A percentile compares a stretch with the other conserved stretches of the same genome.
phyloP scores from a whole-genome alignment of 2,113 vertebrate genomes.

The Labeo rohita region DNA sequence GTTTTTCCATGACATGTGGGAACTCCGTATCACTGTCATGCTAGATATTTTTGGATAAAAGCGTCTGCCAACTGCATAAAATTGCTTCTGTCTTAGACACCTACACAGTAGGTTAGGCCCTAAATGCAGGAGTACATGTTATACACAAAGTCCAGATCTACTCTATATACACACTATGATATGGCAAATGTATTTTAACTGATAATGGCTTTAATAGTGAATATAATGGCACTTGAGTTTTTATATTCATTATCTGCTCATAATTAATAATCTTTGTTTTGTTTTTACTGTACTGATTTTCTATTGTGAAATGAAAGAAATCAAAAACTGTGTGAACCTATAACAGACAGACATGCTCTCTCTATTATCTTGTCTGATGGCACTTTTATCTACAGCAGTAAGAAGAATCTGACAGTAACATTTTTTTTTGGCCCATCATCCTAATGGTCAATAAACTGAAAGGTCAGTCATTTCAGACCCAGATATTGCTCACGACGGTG shows the following conservation, averaged over 20 bases:
- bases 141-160: no score
- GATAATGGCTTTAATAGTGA: no score
- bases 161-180: no score
- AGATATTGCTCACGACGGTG: slow-evolving; percentile 62
- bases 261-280: background rate
- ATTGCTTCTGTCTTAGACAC: no score
- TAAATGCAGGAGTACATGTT: no score
- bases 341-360: slow-evolving; percentile 20
- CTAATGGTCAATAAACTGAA: slow-evolving; percentile 75
- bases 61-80: no score
- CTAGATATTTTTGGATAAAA: no score
- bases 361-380: background rate
- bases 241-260: background rate
- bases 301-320: background rate
- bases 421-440: slow-evolving; percentile 56
- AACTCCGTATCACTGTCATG: no score
- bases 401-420: slow-evolving; percentile 52
- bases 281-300: background rate
- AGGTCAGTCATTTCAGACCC: slow-evolving; percentile 68
- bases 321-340: background rate
- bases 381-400: slow-evolving; percentile 51
- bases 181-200: no score
- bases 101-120: no score
- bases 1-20: no score
- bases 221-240: no score